Conservation (phyloP, 2,888 invertebrate genomes). For the Podabrus alpinus region DNA sequence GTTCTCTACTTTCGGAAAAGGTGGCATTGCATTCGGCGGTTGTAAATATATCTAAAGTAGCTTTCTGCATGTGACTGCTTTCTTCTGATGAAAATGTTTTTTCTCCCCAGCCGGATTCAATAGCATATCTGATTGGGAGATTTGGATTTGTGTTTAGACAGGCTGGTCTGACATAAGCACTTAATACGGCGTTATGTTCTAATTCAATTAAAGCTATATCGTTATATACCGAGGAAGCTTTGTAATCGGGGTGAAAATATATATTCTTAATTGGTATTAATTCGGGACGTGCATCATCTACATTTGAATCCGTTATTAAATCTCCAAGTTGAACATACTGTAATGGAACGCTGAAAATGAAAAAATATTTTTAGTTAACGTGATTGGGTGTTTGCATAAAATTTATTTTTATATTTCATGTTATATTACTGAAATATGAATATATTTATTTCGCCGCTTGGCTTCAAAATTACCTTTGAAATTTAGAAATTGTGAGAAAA, state of each 20-base stretch:
- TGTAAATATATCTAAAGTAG: conserved; percentile 54
- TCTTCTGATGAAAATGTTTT: conserved; percentile 52
- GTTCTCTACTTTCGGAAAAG: no score
- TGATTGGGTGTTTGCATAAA: no score
- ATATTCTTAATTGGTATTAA: conserved; percentile 41
- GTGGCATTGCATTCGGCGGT: conserved; percentile 28
- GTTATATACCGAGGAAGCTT: conserved; percentile 52
- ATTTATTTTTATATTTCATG: no score
- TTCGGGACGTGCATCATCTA: conserved; percentile 51
- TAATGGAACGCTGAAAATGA: conserved; percentile 51
- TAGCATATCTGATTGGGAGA: conserved; percentile 40
- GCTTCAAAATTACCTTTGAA: no score
- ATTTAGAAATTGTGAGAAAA: no score
- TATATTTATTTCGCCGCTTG: no score
- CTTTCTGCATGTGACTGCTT: conserved; percentile 57
- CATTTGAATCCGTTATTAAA: conserved; percentile 46
- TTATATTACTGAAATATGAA: no score
- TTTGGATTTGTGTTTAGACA: conserved; percentile 47
- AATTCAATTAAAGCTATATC: conserved; percentile 59
- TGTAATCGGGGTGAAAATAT: conserved; percentile 54
- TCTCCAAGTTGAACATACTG: conserved; percentile 55
- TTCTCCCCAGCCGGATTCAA: conserved; percentile 67
- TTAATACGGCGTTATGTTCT: conserved; percentile 47
- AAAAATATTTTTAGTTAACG: no score
- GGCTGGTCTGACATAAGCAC: conserved; percentile 55